Evolutionary conservation across 2,888 invertebrate species (phyloP), one percentile per base, ranked within the genome.

Genomic region (Andrena trimmerana): DNA sequence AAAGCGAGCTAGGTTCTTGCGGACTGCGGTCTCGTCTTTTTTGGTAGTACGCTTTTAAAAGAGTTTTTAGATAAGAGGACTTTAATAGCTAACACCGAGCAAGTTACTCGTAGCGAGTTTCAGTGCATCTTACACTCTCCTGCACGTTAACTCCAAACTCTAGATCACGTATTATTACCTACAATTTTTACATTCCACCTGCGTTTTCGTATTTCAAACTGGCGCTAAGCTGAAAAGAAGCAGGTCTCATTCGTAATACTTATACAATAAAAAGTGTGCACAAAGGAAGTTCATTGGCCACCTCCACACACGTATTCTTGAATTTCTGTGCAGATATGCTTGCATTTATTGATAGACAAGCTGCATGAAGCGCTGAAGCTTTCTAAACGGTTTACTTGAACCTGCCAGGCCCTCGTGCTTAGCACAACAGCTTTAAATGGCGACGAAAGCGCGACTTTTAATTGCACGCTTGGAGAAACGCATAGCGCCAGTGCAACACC

Each of bases 61-160:
- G 88, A 89, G 84, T 90, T 92, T 88, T 89, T 88, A 90, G 91
- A 92, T 92, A 92, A 92, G 88, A 84, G 81, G 83, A 90, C 87
- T 90, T 89, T 91, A 91, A 92, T 90, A 90, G 90, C 88, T 85
- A 78, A 88, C 86, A 87, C 87, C 87, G 85, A 79, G 76, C 85
- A 87, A 91, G 86, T 90, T 83, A 52, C 62, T 59, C 66, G 54
- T 66, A 42, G 68, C 27, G 42, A 76, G 63, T 57, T 78, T 78
- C 24, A 69, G 57, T 67, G 76, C 60, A 72, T 65, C 69, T 67
- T 75, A 63, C 59, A 78, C 72, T 29, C 73, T 42, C 57, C 4
- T 5, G 42, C 4, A 50, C 71, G 84, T 74, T 78, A 33, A 70
- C 66, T 70, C 77, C 42, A 48, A 78, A 75, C 79, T 83, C 83